phyloP scores from a whole-genome alignment of 2,113 vertebrate genomes.

The Raphicerus campestris region DNA sequence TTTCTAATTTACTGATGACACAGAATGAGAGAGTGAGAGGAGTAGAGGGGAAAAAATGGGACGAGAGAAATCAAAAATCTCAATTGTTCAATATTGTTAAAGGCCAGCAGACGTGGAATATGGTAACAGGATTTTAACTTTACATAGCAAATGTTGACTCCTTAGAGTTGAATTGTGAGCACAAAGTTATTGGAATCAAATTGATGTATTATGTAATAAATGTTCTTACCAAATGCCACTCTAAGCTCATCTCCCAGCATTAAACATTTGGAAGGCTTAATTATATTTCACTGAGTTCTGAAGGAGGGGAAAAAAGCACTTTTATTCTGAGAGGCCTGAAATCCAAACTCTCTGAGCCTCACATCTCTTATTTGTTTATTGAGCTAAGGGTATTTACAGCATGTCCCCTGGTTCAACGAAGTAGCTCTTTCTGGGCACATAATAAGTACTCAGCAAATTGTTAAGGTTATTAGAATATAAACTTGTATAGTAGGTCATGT shows the following conservation, averaged over 20 bases:
- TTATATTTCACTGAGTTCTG: background rate
- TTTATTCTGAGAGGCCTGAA: background rate
- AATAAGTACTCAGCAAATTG: background rate
- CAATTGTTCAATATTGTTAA: background rate
- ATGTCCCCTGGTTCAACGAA: background rate
- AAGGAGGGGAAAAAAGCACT: background rate
- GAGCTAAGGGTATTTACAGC: background rate
- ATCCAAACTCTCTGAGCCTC: background rate
- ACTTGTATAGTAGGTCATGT: background rate
- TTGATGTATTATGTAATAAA: background rate
- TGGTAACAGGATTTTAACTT: background rate
- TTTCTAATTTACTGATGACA: background rate
- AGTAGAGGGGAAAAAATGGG: fast-evolving
- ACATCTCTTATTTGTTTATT: background rate
- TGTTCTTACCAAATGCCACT: background rate
- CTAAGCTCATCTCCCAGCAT: background rate
- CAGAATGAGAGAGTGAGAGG: background rate
- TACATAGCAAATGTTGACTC: background rate
- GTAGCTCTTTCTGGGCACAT: background rate
- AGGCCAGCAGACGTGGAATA: background rate
- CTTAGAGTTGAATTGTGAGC: background rate
- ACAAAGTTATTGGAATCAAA: background rate
- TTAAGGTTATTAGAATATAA: background rate
- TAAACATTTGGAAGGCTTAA: background rate
- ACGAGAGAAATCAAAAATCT: background rate